Evolutionary conservation across 1,140 invertebrate species (phyloP), one percentile per base, ranked within the genome.

Genomic region (Drosophila serrata): DNA sequence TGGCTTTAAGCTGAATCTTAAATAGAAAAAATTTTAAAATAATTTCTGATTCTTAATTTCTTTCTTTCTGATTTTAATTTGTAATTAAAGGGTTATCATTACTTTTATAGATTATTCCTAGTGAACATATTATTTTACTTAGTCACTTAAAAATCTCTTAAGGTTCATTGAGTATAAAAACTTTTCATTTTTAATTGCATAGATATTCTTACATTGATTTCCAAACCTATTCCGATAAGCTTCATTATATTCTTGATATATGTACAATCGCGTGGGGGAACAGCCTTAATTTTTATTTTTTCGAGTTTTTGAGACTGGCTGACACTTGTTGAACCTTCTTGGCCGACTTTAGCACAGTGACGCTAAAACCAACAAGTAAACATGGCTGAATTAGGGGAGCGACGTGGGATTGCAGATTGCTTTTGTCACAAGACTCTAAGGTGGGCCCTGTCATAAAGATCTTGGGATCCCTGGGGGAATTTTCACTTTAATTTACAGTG

Each of bases 271-370:
- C 67, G 68, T 39, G 35, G 39, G 15, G 37, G 4, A 27, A 12
- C 19, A n/a, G 42, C 29, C 17, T 35, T 4, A 24, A 35, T 53
- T 4, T 33, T 19, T 33, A 33, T 51, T 49, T 49, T 51, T 8
- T 5, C 6, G 5, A 43, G 31, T 17, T 31, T 29, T 22, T 37
- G 58, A 27, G 24, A 24, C 24, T 24, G 24, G 2, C 31, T 27
- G 56, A 40, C 70, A 53, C 31, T 48, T 49, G 58, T 49, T 63
- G 70, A 56, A 48, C 49, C 48, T 57, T 63, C 39, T 65, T 75
- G 70, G 56, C 56, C 58, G 27, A 63, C 31, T 75, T 75, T 75
- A 43, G 48, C 69, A 73, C 46, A 40, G 33, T 49, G 65, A 70
- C 42, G 53, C 27, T 57, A 72, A 72, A 58, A 72, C 35, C 42